These are phyloP conservation scores for Entomobrya multifasciata DNA, from an alignment of 2,888 invertebrate species.

Conservation along the genomic window DNA sequence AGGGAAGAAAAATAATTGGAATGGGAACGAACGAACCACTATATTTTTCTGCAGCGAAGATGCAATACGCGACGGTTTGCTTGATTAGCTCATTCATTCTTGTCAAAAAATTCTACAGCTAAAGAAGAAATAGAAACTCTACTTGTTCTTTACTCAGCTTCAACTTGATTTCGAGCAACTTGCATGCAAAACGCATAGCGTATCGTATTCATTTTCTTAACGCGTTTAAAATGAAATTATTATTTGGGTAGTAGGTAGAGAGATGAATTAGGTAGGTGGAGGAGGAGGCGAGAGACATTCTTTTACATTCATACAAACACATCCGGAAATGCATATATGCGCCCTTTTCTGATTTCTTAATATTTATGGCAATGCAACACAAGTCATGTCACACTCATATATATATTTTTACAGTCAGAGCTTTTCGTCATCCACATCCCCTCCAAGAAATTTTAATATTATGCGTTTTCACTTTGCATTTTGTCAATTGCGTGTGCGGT, in stretches of 20 bases:
- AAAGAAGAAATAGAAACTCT: no score
- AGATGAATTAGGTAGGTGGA: not conserved
- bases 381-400: no score
- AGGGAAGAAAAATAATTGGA: slow-evolving; percentile 45
- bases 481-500: not conserved
- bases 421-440: no score
- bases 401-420: no score
- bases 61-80: slow-evolving; percentile 40
- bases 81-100: slow-evolving; percentile 72
- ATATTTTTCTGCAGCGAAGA: not conserved
- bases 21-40: slow-evolving; percentile 56
- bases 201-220: not conserved
- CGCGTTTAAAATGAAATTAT: slow-evolving; percentile 13
- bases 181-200: slow-evolving; percentile 42
- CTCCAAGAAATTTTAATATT: not conserved
- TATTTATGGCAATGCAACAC: slow-evolving; percentile 38
- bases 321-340: slow-evolving; percentile 48
- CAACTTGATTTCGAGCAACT: slow-evolving; percentile 50
- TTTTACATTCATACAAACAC: no score
- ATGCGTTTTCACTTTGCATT: slow-evolving; percentile 33
- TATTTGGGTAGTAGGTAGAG: not conserved
- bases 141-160: not conserved
- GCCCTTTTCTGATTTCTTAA: slow-evolving; percentile 30
- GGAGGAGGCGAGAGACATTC: not conserved
- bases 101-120: slow-evolving; percentile 58